Base-by-base conservation (phyloP, 2,888 invertebrate genomes). In the Patella depressa region DNA sequence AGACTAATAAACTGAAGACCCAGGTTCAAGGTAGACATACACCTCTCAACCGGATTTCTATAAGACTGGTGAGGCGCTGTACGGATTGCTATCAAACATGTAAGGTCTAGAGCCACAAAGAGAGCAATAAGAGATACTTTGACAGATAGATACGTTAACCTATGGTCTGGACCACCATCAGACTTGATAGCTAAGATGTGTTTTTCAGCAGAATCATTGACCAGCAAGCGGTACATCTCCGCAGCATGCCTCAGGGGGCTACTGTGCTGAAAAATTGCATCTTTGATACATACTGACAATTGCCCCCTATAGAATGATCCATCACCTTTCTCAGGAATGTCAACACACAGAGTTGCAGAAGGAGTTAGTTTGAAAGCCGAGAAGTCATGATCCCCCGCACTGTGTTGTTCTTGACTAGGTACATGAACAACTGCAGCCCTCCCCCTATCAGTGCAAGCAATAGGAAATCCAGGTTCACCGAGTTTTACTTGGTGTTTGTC, bases 381-480 rank as follows among this genome's bases (percentile, higher is more conserved):
- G 70, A 78, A 77, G 65, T 77, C 77, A 78, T 79, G 79, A 34
- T 79, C 79, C 65, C 53, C 73, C 7, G 74, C 78, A 59, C 74
- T 53, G 19, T 77, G 72, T 24, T 77, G 72, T 24, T 53, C 15
- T 59, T 70, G 15, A 65, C 65, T 19, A 65, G 71, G 34, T 59
- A 17, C 19, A 29, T 72, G 69, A 29, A 72, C 72, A 17, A 79
- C n/a, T 11, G 55, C 76, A 24, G 45, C 24, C 19, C 65, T 55
- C 24, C 74, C 71, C 19, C 79, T 54, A 15, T 69, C 72, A 19
- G 24, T 55, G 34, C 77, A 69, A 45, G 77, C 78, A 19, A 79
- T 76, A 59, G 79, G 79, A 17, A 53, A 15, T 53, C 57, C 69
- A 15, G 77, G 75, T 59, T 79, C 77, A 15, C 76, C 76, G n/a